A percentile compares a stretch with the other conserved stretches of the same genome.
These are phyloP conservation scores for Prionace glauca DNA, from an alignment of 2,797 vertebrate species.

Conservation along the genomic window DNA sequence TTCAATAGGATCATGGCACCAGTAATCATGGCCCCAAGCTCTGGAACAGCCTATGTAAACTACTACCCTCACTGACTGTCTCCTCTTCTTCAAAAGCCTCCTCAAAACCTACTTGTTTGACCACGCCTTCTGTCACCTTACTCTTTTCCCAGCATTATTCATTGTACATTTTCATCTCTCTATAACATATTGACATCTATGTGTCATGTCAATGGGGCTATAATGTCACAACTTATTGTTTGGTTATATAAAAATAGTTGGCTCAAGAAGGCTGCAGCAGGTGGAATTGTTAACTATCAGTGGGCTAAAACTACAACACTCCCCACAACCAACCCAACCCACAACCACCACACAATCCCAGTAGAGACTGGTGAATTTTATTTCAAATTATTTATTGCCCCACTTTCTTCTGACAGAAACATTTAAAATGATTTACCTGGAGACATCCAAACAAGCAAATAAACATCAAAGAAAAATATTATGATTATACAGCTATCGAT, in stretches of 20 bases:
- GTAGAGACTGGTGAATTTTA: neutral
- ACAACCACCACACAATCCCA: neutral
- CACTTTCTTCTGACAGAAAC: neutral
- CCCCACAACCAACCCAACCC: neutral
- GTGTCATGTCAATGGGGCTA: neutral
- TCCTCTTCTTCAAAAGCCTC: neutral
- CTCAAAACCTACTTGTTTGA: neutral
- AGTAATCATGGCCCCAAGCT: neutral
- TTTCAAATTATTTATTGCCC: neutral
- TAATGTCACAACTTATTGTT: neutral
- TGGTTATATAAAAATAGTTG: neutral
- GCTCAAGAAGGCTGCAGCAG: neutral
- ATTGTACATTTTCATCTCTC: neutral
- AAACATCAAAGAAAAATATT: neutral
- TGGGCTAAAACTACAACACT: neutral
- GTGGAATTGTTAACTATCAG: neutral
- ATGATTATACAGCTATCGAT: neutral
- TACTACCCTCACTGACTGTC: neutral
- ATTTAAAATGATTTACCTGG: constrained; percentile 1
- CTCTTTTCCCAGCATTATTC: neutral
- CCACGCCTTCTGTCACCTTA: neutral
- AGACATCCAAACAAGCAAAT: neutral
- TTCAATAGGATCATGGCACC: neutral
- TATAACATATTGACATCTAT: neutral
- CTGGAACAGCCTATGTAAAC: neutral